These are phyloP conservation scores for Drosophila neocordata DNA, from an alignment of 1,140 invertebrate genomes.

Conservation along the genomic window DNA sequence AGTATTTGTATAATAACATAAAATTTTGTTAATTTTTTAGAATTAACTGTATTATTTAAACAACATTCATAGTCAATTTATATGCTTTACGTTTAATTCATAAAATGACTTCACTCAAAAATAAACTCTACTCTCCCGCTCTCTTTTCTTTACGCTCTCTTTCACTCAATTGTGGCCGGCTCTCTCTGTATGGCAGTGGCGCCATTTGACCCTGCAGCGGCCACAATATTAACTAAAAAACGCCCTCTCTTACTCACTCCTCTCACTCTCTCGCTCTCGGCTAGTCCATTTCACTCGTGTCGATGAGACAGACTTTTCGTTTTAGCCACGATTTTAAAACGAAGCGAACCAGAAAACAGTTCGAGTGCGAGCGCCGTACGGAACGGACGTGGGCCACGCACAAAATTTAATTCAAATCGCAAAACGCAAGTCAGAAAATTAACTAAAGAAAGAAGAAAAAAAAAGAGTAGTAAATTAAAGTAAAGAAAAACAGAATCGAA, in stretches of 20 bases:
- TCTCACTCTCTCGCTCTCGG: slow-evolving; percentile 23
- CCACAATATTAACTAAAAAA: slow-evolving; percentile 39
- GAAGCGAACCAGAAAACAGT: slow-evolving; percentile 56
- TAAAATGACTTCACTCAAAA: slow-evolving; percentile 21
- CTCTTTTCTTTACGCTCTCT: neutral
- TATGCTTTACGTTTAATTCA: slow-evolving; percentile 44
- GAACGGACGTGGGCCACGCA: slow-evolving; percentile 75
- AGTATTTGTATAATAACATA: too few relatives aligned
- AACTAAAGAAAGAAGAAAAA: slow-evolving; percentile 9
- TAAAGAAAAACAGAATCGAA: slow-evolving; percentile 22
- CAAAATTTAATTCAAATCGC: slow-evolving; percentile 42
- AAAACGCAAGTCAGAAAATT: slow-evolving; percentile 26
- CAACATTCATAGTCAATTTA: too few relatives aligned
- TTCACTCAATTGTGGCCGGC: slow-evolving; percentile 12
- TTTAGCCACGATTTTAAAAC: slow-evolving; percentile 16
- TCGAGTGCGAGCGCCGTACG: slow-evolving; percentile 73
- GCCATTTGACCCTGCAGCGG: slow-evolving; percentile 42
- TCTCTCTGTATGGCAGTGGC: slow-evolving; percentile 42
- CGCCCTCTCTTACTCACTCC: slow-evolving; percentile 13
- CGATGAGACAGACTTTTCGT: slow-evolving; percentile 31
- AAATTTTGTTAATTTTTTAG: too few relatives aligned
- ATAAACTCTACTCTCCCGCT: slow-evolving; percentile 5
- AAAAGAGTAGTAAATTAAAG: slow-evolving; percentile 26
- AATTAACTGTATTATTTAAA: too few relatives aligned
- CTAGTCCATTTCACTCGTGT: neutral